Base-by-base conservation (phyloP, 2,888 invertebrate species). In the Tyria jacobaeae region DNA sequence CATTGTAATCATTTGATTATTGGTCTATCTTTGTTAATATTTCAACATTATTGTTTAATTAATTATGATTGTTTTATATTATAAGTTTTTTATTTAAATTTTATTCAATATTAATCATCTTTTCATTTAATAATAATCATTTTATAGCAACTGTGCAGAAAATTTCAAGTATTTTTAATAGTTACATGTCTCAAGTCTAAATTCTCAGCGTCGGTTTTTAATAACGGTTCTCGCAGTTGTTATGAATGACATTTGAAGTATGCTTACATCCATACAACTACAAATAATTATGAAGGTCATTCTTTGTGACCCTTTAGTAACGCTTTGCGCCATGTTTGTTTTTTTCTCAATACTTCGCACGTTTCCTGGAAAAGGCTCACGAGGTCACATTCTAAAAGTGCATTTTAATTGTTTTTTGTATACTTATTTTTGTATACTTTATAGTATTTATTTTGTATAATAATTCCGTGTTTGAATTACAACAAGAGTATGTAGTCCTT, bases 201-300 rank as follows among this genome's bases (percentile, higher is more conserved):
- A 57, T 3, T 21, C 31, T 31, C 9, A 6, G 52, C n/a, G 25
- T 10, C 21, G 21, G 4, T 34, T 53, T 65, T 61, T 73, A 53
- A 57, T 66, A 64, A 65, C 53, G 49, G 39, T 51, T 47, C 53
- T 60, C 34, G 54, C 48, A 14, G 34, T 51, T 44, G 37, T 41
- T 37, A 48, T 48, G 44, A 71, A 64, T 68, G 56, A 64, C 60
- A 74, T 70, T 64, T 55, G 50, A 67, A 51, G 0, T 39, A 57
- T 66, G 44, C 25, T 77, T 78, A 81, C 81, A 80, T 77, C 77
- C 77, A 80, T 78, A 66, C 57, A 66, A 74, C 71, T 62, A 60
- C 64, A 60, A 69, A 57, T 68, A 62, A 63, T 35, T 50, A 64
- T 80, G 87, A 91, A 91, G 92, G 91, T 84, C 87, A 76, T n/a